Evolutionary conservation across 2,797 vertebrate species (phyloP).

Genomic region (Ispidina picta): DNA sequence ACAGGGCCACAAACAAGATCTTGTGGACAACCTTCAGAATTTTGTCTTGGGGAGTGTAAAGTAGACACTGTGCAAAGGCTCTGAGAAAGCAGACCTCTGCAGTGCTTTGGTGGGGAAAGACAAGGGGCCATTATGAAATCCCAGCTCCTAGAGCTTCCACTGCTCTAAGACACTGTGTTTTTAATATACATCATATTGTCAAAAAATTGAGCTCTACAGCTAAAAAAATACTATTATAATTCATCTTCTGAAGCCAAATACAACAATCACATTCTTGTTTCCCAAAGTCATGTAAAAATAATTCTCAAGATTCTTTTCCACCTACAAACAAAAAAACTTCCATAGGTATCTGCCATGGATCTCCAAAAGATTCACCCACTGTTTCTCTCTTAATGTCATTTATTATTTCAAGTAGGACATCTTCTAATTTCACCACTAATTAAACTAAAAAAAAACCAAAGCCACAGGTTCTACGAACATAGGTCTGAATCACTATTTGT

Average conservation of each 20-base stretch:
- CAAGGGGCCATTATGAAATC: background rate
- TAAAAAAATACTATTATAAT: background rate
- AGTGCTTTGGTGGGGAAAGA: background rate
- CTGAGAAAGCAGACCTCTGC: background rate
- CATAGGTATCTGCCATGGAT: background rate
- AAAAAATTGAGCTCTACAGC: background rate
- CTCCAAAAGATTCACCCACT: background rate
- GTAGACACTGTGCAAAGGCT: background rate
- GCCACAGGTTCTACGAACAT: background rate
- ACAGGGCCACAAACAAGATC: background rate
- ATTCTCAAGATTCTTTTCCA: background rate
- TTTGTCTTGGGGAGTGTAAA: background rate
- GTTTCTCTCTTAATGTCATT: background rate
- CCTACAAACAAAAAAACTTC: background rate
- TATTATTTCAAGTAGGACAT: background rate
- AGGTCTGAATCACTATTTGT: background rate
- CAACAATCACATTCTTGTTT: background rate
- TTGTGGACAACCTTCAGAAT: background rate
- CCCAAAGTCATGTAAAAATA: background rate
- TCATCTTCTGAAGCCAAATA: background rate
- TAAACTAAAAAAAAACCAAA: background rate
- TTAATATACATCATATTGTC: background rate
- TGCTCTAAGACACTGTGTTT: background rate
- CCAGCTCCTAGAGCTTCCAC: background rate
- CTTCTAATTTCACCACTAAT: background rate